These are phyloP conservation scores for Rhyacophila brunnea DNA, from an alignment of 1,140 invertebrate genomes.

Conservation along the genomic window DNA sequence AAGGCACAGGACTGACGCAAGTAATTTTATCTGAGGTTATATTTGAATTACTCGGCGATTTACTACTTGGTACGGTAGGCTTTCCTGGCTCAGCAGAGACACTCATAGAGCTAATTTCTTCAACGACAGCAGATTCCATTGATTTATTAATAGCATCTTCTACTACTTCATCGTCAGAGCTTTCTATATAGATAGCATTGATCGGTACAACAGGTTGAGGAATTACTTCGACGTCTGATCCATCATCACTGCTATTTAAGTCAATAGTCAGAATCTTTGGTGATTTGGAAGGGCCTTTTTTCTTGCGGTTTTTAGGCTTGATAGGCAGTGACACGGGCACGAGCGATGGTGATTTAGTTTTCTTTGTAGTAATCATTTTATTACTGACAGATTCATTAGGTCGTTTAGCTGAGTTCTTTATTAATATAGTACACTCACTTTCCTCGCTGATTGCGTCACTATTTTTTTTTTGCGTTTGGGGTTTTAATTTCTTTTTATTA, in stretches of 20 bases:
- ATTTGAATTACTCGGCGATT: neutral
- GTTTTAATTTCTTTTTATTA: no score
- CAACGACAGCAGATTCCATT: no score
- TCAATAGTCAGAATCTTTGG: conserved; percentile 7
- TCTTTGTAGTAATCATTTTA: neutral
- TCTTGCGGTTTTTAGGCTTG: neutral
- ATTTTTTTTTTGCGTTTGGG: no score
- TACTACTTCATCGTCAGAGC: conserved; percentile 55
- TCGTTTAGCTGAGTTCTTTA: neutral
- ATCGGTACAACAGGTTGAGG: conserved; percentile 46
- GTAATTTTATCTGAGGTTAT: neutral
- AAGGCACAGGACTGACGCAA: conserved; percentile 49
- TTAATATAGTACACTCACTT: neutral
- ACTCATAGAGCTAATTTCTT: no score
- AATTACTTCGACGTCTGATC: conserved; percentile 46
- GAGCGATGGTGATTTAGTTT: neutral
- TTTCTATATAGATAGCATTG: conserved; percentile 48
- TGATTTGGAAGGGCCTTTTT: neutral
- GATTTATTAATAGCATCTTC: conserved; percentile 10
- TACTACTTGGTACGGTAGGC: no score
- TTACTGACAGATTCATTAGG: neutral
- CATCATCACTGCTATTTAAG: conserved; percentile 42
- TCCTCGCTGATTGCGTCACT: no score
- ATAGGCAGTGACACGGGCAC: no score
- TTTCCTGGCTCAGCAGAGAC: no score